Percentiles rank a stretch among this genome's conserved stretches.
These are phyloP conservation scores for Liopterus haemorrhoidalis DNA, from an alignment of 2,888 invertebrate genomes.

Conservation along the genomic window DNA sequence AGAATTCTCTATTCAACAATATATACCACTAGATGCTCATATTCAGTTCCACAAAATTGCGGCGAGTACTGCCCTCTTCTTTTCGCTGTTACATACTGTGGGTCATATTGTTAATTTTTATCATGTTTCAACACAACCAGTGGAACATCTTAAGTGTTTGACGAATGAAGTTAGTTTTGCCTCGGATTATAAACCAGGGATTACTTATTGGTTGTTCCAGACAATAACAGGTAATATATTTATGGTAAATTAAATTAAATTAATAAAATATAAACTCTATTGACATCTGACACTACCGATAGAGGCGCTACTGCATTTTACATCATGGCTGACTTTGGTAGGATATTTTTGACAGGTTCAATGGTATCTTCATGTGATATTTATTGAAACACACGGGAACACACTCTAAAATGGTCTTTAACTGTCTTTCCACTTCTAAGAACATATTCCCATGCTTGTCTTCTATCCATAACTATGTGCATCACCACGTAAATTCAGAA, in stretches of 20 bases:
- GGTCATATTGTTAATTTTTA: slow-evolving; percentile 97
- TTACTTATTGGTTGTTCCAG: slow-evolving; percentile 92
- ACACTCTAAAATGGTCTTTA: too few species aligned
- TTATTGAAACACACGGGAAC: too few species aligned
- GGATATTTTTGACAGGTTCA: too few species aligned
- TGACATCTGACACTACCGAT: neutral
- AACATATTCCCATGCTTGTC: too few species aligned
- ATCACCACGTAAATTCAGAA: too few species aligned
- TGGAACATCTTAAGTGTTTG: slow-evolving; percentile 85
- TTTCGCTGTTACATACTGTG: slow-evolving; percentile 84
- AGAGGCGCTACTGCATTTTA: too few species aligned
- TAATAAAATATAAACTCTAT: neutral
- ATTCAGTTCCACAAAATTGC: slow-evolving; percentile 97
- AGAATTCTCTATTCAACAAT: slow-evolving; percentile 89
- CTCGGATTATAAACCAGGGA: slow-evolving; percentile 89
- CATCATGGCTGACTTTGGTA: too few species aligned
- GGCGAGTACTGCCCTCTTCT: slow-evolving; percentile 89
- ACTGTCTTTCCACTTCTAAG: too few species aligned
- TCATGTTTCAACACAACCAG: slow-evolving; percentile 91
- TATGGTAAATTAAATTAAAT: slow-evolving; percentile 6
- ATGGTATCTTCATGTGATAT: too few species aligned
- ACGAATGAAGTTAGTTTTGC: slow-evolving; percentile 92
- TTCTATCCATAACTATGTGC: too few species aligned
- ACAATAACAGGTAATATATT: slow-evolving; percentile 73
- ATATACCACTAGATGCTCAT: slow-evolving; percentile 89